Conservation (phyloP, 2,113 vertebrate genomes). For the Madoqua kirkii region DNA sequence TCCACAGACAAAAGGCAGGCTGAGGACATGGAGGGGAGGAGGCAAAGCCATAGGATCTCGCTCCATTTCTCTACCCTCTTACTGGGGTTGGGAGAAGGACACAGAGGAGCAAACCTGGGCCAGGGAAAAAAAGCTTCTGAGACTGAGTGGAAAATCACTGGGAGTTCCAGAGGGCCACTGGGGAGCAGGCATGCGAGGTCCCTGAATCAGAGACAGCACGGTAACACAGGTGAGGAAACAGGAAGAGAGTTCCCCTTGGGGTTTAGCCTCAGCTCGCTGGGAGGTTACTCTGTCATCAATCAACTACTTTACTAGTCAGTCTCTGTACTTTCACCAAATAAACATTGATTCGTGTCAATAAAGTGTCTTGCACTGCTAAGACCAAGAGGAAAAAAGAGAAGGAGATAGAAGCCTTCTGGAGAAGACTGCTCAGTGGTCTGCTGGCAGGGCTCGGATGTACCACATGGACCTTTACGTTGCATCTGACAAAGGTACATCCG, state of each 20-base stretch:
- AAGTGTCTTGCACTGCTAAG: neutral
- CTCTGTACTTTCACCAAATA: too few species aligned
- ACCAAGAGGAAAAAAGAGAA: neutral
- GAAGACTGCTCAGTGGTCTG: neutral
- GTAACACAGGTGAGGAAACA: too few species aligned
- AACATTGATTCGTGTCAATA: neutral
- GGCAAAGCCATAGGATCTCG: neutral
- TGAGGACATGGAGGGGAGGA: fast-evolving
- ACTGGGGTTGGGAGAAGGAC: neutral
- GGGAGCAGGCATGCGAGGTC: too few species aligned
- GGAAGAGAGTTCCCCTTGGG: too few species aligned
- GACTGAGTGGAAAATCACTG: too few species aligned
- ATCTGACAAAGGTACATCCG: neutral
- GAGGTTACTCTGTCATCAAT: too few species aligned
- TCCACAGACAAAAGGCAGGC: neutral
- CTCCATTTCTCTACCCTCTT: neutral
- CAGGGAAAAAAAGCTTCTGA: neutral
- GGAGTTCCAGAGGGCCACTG: too few species aligned
- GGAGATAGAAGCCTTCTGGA: neutral
- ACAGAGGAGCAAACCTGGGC: neutral
- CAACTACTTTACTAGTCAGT: too few species aligned
- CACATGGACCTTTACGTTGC: neutral
- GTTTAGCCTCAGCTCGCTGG: too few species aligned
- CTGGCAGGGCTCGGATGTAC: neutral
- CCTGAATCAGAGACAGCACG: too few species aligned